Percentiles rank a stretch among this genome's conserved stretches.
These are phyloP conservation scores for Phoenicopterus ruber DNA, from an alignment of 2,113 vertebrate species.

Conservation along the genomic window DNA sequence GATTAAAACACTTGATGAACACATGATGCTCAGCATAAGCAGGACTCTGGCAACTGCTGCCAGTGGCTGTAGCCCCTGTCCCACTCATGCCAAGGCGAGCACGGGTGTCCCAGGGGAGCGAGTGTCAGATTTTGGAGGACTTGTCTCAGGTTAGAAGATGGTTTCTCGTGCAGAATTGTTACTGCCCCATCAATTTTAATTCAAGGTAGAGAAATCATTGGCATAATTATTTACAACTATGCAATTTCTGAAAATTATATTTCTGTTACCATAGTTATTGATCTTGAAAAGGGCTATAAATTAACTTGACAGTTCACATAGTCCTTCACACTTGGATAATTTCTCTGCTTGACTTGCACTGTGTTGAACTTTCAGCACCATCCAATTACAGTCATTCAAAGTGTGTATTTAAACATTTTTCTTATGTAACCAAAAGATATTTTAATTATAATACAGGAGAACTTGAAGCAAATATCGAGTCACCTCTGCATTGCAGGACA, in stretches of 20 bases:
- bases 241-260: conserved; percentile 11
- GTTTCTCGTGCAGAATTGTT: not conserved
- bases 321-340: conserved; percentile 27
- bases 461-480: not conserved
- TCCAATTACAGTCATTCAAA: conserved; percentile 43
- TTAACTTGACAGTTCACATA: conserved; percentile 2
- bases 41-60: not conserved
- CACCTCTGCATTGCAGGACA: rapidly evolving
- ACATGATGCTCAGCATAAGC: not conserved
- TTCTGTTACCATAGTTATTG: not conserved
- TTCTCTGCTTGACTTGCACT: conserved; percentile 31
- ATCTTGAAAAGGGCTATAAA: conserved; percentile 27
- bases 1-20: not conserved
- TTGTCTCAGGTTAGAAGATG: not conserved
- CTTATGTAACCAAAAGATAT: not conserved
- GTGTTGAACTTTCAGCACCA: conserved; percentile 38
- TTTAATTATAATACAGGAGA: not conserved
- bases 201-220: not conserved
- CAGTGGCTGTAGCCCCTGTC: rapidly evolving
- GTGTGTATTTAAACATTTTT: not conserved
- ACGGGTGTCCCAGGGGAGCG: rapidly evolving
- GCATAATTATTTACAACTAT: conserved; percentile 13
- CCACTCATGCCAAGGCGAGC: rapidly evolving
- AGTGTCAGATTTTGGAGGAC: not conserved
- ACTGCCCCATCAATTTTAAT: not conserved